Conservation (phyloP, 2,797 vertebrate species). For the Fundulus diaphanus region DNA sequence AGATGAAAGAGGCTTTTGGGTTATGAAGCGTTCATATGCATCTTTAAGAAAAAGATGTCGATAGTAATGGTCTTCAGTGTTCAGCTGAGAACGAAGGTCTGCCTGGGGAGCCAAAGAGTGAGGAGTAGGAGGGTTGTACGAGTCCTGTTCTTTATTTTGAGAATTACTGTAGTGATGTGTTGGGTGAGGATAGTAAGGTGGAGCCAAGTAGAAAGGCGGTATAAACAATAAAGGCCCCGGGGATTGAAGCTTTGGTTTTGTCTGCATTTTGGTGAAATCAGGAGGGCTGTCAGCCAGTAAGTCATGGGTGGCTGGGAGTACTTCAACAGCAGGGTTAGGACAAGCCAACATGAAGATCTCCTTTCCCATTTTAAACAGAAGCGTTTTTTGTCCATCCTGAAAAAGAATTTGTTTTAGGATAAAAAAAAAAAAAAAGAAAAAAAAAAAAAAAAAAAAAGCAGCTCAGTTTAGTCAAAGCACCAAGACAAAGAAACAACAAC, state of each 20-base stretch:
- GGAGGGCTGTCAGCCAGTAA: not conserved
- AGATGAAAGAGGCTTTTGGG: not conserved
- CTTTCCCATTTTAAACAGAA: conserved; percentile 52
- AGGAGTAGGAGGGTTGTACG: not conserved
- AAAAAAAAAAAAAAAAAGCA: no score
- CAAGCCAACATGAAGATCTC: conserved; percentile 53
- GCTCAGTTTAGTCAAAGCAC: not conserved
- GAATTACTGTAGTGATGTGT: conserved; percentile 10
- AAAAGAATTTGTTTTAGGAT: not conserved
- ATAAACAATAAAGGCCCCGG: conserved; percentile 36
- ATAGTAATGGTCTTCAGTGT: conserved; percentile 3
- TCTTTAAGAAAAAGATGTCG: conserved; percentile 9
- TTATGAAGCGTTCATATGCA: not conserved
- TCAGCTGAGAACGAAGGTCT: not conserved
- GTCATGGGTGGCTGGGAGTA: conserved; percentile 1
- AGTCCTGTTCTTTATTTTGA: not conserved
- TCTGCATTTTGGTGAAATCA: not conserved
- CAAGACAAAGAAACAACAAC: not conserved
- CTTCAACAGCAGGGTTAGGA: conserved; percentile 26
- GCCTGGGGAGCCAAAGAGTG: not conserved
- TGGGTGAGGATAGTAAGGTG: conserved; percentile 67
- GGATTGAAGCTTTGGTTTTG: not conserved
- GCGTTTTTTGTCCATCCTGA: conserved; percentile 59
- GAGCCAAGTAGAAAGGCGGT: conserved; percentile 69
- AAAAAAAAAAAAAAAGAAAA: not conserved